Base-by-base conservation (phyloP, 2,888 invertebrate genomes). In the Macroteleia sp. region DNA sequence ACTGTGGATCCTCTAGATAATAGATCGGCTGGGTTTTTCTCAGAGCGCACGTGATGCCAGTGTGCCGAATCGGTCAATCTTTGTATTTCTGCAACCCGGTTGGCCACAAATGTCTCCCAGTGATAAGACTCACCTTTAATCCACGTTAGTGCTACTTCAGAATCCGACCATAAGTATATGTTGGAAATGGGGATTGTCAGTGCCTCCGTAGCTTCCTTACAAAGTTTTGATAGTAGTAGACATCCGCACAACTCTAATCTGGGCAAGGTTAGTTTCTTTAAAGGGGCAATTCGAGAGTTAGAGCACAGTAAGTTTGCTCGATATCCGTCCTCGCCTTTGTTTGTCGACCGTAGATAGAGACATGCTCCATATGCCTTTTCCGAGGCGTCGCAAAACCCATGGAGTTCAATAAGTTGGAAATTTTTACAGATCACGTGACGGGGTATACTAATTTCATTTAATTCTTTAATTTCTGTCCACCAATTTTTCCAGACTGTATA, bases 1-100 rank as follows among this genome's bases (percentile, higher is more conserved):
- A n/a, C n/a, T n/a, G n/a, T n/a, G n/a, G n/a, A n/a, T n/a, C n/a
- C n/a, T n/a, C n/a, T n/a, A n/a, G n/a, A n/a, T n/a, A n/a, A n/a
- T n/a, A n/a, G n/a, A n/a, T 84, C 83, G 0, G 83, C 83, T 2
- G 81, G 79, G 41, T 85, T 86, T 1, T 77, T 54, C 1, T 54
- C 66, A 0, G 83, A 67, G 8, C 70, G 46, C 1, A 85, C 79
- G 48, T 84, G 82, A 10, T 70, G 64, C 82, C 83, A 84, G 6
- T 25, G 44, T 14, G 44, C 44, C 2, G 17, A 3, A n/a, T 42
- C 42, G 2, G 59, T 32, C 14, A 34, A 32, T 10, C 17, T 17
- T 25, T 48, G 48, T 5, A 48, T 25, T 48, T 48, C 48, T 5
- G 48, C 48, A 9, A 25, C 5, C 3, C 28, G 32, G 22, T 66